Percentiles rank a stretch among this genome's conserved stretches.
Evolutionary conservation across 2,888 invertebrate genomes (phyloP).

Genomic region (Morpho deidamia): DNA sequence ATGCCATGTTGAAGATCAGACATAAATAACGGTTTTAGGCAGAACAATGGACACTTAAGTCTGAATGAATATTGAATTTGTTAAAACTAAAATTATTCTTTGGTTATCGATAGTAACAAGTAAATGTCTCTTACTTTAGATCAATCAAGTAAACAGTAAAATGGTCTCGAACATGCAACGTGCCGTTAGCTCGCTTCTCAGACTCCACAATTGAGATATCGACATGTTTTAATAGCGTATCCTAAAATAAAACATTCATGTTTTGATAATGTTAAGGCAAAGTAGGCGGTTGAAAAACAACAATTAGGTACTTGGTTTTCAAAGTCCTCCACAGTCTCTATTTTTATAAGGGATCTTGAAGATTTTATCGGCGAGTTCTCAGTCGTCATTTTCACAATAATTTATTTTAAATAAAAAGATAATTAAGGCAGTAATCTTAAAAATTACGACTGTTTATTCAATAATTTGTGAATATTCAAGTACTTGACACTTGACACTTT

Average conservation of each 20-base stretch:
- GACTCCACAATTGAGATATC: constrained; percentile 87
- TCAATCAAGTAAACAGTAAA: constrained; percentile 88
- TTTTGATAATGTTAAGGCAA: constrained; percentile 19
- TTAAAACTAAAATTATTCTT: too few species aligned
- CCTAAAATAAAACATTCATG: constrained; percentile 63
- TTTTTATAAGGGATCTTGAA: constrained; percentile 46
- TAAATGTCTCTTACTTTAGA: constrained; percentile 81
- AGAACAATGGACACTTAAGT: background rate
- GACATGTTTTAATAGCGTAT: constrained; percentile 82
- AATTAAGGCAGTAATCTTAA: constrained; percentile 2
- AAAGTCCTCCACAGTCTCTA: constrained; percentile 58
- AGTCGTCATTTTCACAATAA: constrained; percentile 28
- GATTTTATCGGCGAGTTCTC: constrained; percentile 37
- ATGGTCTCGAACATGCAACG: constrained; percentile 85
- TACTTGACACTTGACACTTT: background rate
- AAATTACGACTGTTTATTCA: constrained; percentile 6
- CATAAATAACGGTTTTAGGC: too few species aligned
- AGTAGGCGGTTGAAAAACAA: constrained; percentile 50
- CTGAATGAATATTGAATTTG: background rate
- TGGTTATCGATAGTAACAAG: constrained; percentile 32
- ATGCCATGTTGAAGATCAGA: too few species aligned
- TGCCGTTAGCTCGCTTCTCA: constrained; percentile 86
- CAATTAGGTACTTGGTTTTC: constrained; percentile 52
- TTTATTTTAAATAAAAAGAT: constrained; percentile 6
- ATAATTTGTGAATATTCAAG: constrained; percentile 2